Evolutionary conservation across 2,113 vertebrate genomes (phyloP), one percentile per base, ranked within the genome.

Genomic region (Nannobrachium achirus): DNA sequence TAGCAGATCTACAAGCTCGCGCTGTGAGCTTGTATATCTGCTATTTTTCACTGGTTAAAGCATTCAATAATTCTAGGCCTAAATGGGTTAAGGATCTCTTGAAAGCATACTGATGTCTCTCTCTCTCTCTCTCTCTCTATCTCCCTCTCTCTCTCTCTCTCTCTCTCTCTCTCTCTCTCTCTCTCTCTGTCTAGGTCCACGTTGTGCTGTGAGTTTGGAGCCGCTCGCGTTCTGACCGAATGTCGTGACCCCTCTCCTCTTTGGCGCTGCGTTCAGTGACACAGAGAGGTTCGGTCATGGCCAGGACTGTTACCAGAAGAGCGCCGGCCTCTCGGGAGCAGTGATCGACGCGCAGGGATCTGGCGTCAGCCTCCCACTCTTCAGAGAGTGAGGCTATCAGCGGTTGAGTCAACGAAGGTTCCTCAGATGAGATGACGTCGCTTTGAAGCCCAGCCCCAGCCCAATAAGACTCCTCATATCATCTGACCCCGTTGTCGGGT

Each of bases 101-200:
- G 25, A 33, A 18, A 51, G 51, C 6, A 8, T 11, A 40, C 42
- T 57, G 55, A 65, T 38, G 19, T 15, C 7, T 19, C 16, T 71
- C 38, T 44, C 16, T 19, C 51, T 45, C 1, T 25, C 53, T 49
- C 49, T 53, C 46, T 62, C 4, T 55, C 20, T 51, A 49, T 45
- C 25, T 79, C 5, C 61, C 46, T 71, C 46, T 62, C 4, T 55
- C 20, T 51, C 56, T 45, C 25, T 79, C 5, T 63, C 46, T 71
- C 45, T 62, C 50, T 75, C 19, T 59, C 33, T 80, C 38, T 66
- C 48, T 44, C 6, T 53, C 14, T 45, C 33, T 76, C 62, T 73
- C 41, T 65, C 55, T 59, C n/a, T 3, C 5, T 66, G 56, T 72
- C 39, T 20, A 76, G 76, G 63, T 46, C 75, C 40, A 15, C 15